Conservation (phyloP, 2,888 invertebrate genomes). For the Lasioglossum vierecki region DNA sequence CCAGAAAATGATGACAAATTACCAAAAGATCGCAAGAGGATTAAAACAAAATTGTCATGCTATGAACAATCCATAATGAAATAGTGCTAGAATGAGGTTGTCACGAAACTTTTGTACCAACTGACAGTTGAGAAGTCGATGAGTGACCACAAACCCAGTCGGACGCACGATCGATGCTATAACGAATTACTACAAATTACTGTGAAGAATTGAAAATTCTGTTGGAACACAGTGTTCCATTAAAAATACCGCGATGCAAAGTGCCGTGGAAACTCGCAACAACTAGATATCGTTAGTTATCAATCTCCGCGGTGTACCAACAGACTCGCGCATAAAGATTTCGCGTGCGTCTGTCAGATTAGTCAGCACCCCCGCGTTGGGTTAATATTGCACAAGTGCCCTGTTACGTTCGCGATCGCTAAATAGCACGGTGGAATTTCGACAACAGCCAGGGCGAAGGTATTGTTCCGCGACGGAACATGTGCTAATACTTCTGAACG, state of each 20-base stretch:
- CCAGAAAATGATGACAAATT: no score
- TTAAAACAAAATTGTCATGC: not conserved
- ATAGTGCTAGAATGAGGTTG: not conserved
- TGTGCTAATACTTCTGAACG: not conserved
- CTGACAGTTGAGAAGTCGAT: not conserved
- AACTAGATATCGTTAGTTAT: not conserved
- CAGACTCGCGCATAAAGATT: not conserved
- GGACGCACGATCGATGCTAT: not conserved
- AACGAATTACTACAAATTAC: not conserved
- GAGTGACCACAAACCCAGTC: not conserved
- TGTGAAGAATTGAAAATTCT: not conserved
- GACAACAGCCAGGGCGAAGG: slow-evolving; percentile 4
- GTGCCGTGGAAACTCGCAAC: not conserved
- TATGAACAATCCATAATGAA: not conserved
- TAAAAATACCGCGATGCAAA: not conserved
- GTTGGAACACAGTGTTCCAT: not conserved
- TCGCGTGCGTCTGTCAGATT: not conserved
- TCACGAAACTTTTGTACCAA: not conserved
- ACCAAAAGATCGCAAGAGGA: not conserved
- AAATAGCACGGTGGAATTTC: slow-evolving; percentile 5
- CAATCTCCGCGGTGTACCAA: not conserved
- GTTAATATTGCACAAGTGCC: slow-evolving; percentile 3
- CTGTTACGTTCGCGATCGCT: not conserved
- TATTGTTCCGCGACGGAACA: slow-evolving; percentile 6
- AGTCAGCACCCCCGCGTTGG: not conserved